Conservation (phyloP, 2,797 vertebrate species). For the Ambastaia sidthimunki region DNA sequence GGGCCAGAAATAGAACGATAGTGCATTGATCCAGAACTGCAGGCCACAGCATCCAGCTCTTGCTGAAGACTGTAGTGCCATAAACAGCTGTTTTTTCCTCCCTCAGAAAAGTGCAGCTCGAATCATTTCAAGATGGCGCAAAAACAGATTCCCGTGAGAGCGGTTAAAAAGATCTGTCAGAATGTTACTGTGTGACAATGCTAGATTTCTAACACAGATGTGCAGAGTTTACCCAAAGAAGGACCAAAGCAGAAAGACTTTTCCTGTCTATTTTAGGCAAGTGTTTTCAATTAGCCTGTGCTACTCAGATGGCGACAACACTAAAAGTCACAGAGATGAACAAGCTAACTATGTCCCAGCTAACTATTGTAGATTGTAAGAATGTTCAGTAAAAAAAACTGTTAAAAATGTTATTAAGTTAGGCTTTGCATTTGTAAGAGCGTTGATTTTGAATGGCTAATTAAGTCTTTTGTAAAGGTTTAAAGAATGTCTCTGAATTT, state of each 20-base stretch:
- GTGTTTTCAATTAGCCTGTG: slow-evolving; percentile 19
- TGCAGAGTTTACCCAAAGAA: slow-evolving; percentile 7
- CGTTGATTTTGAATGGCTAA: not conserved
- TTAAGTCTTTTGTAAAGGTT: not conserved
- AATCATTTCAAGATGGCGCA: slow-evolving; percentile 6
- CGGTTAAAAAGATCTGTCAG: not conserved
- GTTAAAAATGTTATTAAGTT: not conserved
- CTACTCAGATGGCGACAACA: not conserved
- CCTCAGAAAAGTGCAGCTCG: not conserved
- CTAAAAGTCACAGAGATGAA: not conserved
- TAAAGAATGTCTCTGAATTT: not conserved
- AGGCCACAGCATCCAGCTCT: slow-evolving; percentile 19
- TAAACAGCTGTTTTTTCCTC: slow-evolving; percentile 38
- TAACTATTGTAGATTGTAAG: too few relatives aligned
- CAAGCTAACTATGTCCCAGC: not conserved
- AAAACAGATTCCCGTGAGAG: not conserved
- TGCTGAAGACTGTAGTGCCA: slow-evolving; percentile 13
- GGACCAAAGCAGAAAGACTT: not conserved
- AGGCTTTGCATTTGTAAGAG: not conserved
- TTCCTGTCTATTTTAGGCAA: slow-evolving; percentile 6
- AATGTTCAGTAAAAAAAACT: too few relatives aligned
- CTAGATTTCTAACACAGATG: slow-evolving; percentile 30
- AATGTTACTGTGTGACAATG: slow-evolving; percentile 12
- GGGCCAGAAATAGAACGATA: slow-evolving; percentile 58
- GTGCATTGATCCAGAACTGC: slow-evolving; percentile 32